Base-by-base conservation (phyloP, 2,888 invertebrate species). In the Druceiella hillmani region DNA sequence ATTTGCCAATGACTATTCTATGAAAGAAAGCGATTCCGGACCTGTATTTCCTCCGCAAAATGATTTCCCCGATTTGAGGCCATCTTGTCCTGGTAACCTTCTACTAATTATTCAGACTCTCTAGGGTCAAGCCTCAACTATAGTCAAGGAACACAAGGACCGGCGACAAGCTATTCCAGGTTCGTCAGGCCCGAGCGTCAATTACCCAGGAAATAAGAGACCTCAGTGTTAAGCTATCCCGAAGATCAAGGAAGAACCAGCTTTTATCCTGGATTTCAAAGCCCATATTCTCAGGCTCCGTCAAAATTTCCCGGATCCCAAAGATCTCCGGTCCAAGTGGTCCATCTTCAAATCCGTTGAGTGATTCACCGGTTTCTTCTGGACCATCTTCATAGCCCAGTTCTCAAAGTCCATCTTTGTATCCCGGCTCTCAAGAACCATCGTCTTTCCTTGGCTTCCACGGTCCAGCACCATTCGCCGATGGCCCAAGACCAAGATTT, bases 1-100 rank as follows among this genome's bases (percentile, higher is more conserved):
- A n/a, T n/a, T n/a, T n/a, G n/a, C n/a, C n/a, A n/a, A 89, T 48
- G 86, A 87, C 55, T 84, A 86, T 49, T 76, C 79, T 0, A 80
- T 78, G 43, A 74, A 60, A 41, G 78, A 76, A 13, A 53, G 56
- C 22, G 25, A 33, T 33, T 45, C 46, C 31, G 47, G 48, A 3
- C 46, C 47, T 34, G 44, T 53, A 11, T n/a, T n/a, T n/a, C 10
- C 27, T 27, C 11, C 9, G 5, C 27, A 27, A 27, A 10, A 12
- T 27, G 47, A 47, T 22, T 54, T 33, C 49, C 49, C 38, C 43
- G 51, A 29, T 45, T 47, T 14, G 47, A 44, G 17, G 35, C 38
- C 10, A 50, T 49, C 49, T 4, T 44, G 43, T 17, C 39, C 45
- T 15, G 52, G 52, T 14, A 50, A 26, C 51, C 50, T 22, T 43